These are phyloP conservation scores for Teleiodes luculella DNA, from an alignment of 2,888 invertebrate genomes.

Conservation along the genomic window DNA sequence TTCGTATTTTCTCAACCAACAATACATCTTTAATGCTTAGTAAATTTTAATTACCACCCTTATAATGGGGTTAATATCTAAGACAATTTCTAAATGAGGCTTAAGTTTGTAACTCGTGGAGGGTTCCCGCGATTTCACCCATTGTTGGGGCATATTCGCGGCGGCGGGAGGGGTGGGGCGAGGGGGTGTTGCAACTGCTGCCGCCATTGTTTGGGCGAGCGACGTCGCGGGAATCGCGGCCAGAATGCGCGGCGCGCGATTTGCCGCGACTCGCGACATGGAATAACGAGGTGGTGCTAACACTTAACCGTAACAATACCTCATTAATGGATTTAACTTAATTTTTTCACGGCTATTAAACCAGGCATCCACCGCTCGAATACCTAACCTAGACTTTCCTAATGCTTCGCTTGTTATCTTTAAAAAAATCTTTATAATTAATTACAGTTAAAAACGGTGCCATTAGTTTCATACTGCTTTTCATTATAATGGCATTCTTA, in stretches of 20 bases:
- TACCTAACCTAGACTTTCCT: slow-evolving; percentile 8
- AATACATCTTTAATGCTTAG: neutral
- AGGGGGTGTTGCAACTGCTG: neutral
- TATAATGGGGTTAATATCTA: neutral
- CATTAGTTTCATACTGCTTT: slow-evolving; percentile 6
- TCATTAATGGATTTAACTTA: slow-evolving; percentile 5
- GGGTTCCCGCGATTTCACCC: slow-evolving; percentile 9
- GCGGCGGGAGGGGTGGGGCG: neutral
- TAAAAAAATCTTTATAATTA: slow-evolving; percentile 10
- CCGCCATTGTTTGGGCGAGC: neutral
- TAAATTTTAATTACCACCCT: slow-evolving; percentile 3
- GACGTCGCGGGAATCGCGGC: neutral
- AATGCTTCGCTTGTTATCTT: slow-evolving; percentile 2
- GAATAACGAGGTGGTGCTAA: neutral
- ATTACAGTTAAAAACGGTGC: slow-evolving; percentile 9
- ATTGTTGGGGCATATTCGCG: neutral
- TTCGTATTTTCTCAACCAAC: neutral
- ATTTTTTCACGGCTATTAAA: slow-evolving; percentile 12
- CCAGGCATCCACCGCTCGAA: slow-evolving; percentile 9
- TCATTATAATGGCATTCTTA: neutral
- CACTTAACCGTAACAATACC: slow-evolving; percentile 6
- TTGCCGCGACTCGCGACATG: neutral
- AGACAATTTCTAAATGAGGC: slow-evolving; percentile 1
- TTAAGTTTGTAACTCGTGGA: neutral
- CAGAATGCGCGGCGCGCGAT: slow-evolving; percentile 4